Evolutionary conservation across 2,113 vertebrate genomes (phyloP), one percentile per base, ranked within the genome.

Genomic region (Hyla sarda): DNA sequence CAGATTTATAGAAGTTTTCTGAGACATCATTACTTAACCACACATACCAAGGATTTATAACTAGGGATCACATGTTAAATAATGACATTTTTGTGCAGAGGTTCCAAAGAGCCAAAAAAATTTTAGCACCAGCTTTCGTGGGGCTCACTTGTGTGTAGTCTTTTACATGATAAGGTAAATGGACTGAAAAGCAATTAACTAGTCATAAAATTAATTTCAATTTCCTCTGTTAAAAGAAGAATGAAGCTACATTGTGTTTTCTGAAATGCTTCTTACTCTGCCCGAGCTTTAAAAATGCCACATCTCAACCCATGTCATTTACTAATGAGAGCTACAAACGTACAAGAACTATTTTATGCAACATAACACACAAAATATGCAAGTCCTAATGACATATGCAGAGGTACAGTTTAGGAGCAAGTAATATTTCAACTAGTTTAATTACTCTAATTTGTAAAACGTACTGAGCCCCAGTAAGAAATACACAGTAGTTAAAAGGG

Each of bases 31-130:
- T 58, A 56, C 77, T 60, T 60, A 80, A n/a, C 30, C 32, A 80
- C 56, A 45, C 77, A n/a, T 60, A 60, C 12, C 34, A 62, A 80
- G 52, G 56, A 81, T 81, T 81, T 81, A 81, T 47, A 81, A 81
- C 78, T 19, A 28, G 37, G 78, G 56, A 47, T 65, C 56, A 81
- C 17, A 47, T 32, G 34, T 25, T 81, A 60, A 62, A 81, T 65
- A 81, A 65, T 45, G 56, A 79, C 34, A 2, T 11, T 60, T 60
- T 25, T 80, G 56, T 80, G 56, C 14, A 65, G 7, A 45, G n/a
- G n/a, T 47, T 62, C 37, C 14, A 62, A 23, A 81, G 12, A 62
- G 34, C 56, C 32, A 58, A 41, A 32, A 60, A 62, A 34, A 16
- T 7, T 13, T 79, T 16, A 56, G 19, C 52, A 79, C 28, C 52